Conservation (phyloP, 2,113 vertebrate species). For the Thoracochromis brauschi region DNA sequence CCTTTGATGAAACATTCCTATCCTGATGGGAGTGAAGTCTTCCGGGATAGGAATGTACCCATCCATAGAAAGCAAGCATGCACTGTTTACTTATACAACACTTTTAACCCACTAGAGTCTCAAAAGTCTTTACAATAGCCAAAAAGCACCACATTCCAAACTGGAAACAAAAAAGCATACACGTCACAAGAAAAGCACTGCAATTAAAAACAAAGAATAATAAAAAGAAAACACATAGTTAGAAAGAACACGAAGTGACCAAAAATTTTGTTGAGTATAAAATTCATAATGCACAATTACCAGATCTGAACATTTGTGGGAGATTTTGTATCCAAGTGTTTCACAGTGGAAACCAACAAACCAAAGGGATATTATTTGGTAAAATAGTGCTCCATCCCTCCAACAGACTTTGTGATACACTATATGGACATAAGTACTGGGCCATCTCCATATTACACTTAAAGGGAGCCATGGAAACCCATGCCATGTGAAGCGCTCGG, state of each 20-base stretch:
- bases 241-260: not conserved
- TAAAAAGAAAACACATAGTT: not conserved
- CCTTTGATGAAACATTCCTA: not conserved
- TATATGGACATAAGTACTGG: not conserved
- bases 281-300: not conserved
- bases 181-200: not conserved
- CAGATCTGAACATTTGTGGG: not conserved
- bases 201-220: not conserved
- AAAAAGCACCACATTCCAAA: not conserved
- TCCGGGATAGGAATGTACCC: not conserved
- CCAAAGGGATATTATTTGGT: not conserved
- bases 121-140: not conserved
- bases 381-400: not conserved
- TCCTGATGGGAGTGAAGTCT: not conserved
- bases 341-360: not conserved
- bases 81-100: not conserved
- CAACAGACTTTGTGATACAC: not conserved
- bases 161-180: not conserved
- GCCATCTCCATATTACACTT: not conserved
- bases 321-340: not conserved
- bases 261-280: not conserved
- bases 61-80: not conserved
- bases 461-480: not conserved
- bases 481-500: not conserved
- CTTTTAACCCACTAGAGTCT: not conserved